Conservation (phyloP, 2,797 vertebrate genomes). For the Eutrigla gurnardus region DNA sequence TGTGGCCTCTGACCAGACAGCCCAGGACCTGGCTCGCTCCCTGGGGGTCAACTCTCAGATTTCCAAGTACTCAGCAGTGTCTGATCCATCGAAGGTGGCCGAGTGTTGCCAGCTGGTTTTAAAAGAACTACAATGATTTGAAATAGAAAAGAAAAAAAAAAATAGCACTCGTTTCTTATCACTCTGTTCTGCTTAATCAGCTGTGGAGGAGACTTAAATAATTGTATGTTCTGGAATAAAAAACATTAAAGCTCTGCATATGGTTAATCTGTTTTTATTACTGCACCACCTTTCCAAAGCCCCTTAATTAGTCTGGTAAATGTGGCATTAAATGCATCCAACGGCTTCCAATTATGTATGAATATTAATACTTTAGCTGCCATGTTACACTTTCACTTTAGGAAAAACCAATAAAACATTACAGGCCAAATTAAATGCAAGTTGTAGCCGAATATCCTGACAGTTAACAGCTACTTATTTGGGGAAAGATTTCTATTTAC, state of each 20-base stretch:
- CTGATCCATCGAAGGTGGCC: conserved; percentile 93
- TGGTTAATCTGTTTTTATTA: conserved; percentile 43
- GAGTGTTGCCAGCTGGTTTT: conserved; percentile 96
- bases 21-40: conserved; percentile 94
- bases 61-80: conserved; percentile 90
- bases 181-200: conserved; percentile 67
- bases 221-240: conserved; percentile 84
- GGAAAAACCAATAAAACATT: background rate
- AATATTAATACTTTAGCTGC: background rate
- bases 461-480: background rate
- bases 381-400: background rate
- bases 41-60: conserved; percentile 95
- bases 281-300: conserved; percentile 8
- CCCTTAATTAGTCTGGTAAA: background rate
- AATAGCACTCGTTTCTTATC: conserved; percentile 59
- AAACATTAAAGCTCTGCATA: conserved; percentile 63
- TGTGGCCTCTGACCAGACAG: conserved; percentile 90
- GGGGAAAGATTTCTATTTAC: background rate
- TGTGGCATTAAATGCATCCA: background rate
- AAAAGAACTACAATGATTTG: conserved; percentile 88
- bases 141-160: conserved; percentile 32
- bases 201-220: conserved; percentile 74
- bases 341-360: background rate
- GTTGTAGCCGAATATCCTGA: background rate
- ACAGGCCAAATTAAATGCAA: background rate